Evolutionary conservation across 2,797 vertebrate species (phyloP), one percentile per base, ranked within the genome.

Genomic region (Jordanella pulchra): DNA sequence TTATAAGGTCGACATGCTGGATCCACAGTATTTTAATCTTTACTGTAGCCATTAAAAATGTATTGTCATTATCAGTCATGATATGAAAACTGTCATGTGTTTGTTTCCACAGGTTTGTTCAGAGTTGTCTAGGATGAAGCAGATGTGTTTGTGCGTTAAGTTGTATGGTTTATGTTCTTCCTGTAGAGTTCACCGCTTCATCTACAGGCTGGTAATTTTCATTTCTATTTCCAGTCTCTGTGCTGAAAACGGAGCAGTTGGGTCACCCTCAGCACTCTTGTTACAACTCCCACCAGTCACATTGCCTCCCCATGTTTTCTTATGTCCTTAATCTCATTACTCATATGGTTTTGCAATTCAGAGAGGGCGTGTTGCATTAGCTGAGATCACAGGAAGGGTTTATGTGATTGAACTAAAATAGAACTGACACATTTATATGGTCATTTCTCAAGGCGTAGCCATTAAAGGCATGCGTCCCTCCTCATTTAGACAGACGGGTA

Each of bases 311-410:
- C 75, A 65, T 76, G 77, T 86, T 84, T 85, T 65, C 72, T 74
- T 74, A 69, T 78, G 35, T 30, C 39, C 79, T 86, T 86, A 83
- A 87, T 86, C 82, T 84, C 76, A 77, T 86, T 83, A 81, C 90
- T 91, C 87, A 86, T 75, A 70, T 50, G 67, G 55, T 78, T 72
- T 76, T 77, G 69, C 51, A 35, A 64, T 80, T 78, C 67, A 13
- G 47, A 73, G 75, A 71, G 84, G 77, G 85, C 28, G 87, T 83
- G 82, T 84, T 79, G 28, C 73, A 50, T 79, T 81, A 1, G 27
- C 68, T 80, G 86, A 86, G 79, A 81, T 89, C 84, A 88, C 84
- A 84, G 82, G 64, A 77, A 84, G 72, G 63, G 61, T 83, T 90
- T 72, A 69, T 79, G 76, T 63, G 71, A 86, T 81, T 58, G 67